phyloP scores from a whole-genome alignment of 2,797 vertebrate genomes.

The Chanos chanos region DNA sequence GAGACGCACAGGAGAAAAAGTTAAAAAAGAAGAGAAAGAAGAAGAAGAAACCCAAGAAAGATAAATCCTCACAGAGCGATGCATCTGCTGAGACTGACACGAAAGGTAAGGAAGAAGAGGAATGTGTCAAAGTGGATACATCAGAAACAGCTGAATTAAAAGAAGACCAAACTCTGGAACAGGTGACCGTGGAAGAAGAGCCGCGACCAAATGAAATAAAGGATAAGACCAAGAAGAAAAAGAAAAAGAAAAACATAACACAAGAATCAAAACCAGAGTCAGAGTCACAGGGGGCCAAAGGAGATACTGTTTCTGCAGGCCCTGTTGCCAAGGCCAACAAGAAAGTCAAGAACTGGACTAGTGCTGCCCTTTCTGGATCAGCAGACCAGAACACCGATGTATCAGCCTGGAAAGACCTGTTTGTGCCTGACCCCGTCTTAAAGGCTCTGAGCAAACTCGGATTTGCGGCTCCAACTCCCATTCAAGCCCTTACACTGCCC shows the following conservation, averaged over 20 bases:
- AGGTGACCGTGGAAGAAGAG: constrained; percentile 1
- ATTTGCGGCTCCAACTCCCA: constrained; percentile 87
- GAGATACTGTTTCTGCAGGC: background rate
- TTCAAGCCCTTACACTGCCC: constrained; percentile 87
- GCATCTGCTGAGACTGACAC: background rate
- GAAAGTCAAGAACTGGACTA: constrained; percentile 83
- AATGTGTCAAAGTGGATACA: background rate
- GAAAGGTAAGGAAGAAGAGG: background rate
- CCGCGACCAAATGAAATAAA: constrained; percentile 9
- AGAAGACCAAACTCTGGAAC: background rate
- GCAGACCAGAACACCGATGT: constrained; percentile 70
- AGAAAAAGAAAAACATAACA: constrained; percentile 5
- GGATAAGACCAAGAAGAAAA: constrained; percentile 12
- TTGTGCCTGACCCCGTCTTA: constrained; percentile 83
- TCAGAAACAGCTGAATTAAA: background rate
- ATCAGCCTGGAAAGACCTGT: constrained; percentile 86
- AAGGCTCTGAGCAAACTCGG: constrained; percentile 84
- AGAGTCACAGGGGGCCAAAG: background rate
- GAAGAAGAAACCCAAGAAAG: constrained; percentile 39
- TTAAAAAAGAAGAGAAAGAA: constrained; percentile 49
- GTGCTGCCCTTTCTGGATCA: constrained; percentile 55
- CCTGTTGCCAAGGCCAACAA: constrained; percentile 55
- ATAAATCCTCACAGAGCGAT: constrained; percentile 17
- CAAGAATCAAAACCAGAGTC: background rate
- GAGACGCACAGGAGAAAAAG: constrained; percentile 51